Evolutionary conservation across 2,113 vertebrate genomes (phyloP).

Genomic region (Ornithorhynchus anatinus): DNA sequence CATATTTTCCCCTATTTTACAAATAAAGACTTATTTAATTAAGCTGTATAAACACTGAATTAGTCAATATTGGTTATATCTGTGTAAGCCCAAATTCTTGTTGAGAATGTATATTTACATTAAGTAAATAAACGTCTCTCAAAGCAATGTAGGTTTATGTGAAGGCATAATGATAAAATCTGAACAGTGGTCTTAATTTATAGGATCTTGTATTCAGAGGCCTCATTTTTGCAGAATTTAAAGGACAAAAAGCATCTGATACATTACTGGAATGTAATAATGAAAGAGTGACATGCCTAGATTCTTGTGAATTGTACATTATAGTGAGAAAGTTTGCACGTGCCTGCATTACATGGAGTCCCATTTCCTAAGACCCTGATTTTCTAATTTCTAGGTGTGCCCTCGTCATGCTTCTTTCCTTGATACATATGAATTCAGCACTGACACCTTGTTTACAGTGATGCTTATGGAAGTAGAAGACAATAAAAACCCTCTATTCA

Average conservation of each 20-base stretch:
- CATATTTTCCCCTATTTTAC: constrained; percentile 49
- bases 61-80: constrained; percentile 58
- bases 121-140: constrained; percentile 29
- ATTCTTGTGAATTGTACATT: too few species aligned
- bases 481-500: too few species aligned
- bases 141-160: not conserved
- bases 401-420: not conserved
- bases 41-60: constrained; percentile 36
- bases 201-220: not conserved
- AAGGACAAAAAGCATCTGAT: not conserved
- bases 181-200: not conserved
- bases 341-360: not conserved
- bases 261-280: not conserved
- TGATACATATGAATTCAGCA: not conserved
- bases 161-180: not conserved
- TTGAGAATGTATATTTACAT: constrained; percentile 32
- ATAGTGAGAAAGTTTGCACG: not conserved
- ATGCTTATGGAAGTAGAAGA: too few species aligned
- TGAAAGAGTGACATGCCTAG: not conserved
- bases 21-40: constrained; percentile 65
- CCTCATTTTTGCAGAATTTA: not conserved
- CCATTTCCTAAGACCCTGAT: not conserved
- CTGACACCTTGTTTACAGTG: not conserved
- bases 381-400: not conserved
- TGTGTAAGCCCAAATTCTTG: constrained; percentile 37